Conservation (phyloP, 1,140 invertebrate genomes). For the Halotydeus destructor region DNA sequence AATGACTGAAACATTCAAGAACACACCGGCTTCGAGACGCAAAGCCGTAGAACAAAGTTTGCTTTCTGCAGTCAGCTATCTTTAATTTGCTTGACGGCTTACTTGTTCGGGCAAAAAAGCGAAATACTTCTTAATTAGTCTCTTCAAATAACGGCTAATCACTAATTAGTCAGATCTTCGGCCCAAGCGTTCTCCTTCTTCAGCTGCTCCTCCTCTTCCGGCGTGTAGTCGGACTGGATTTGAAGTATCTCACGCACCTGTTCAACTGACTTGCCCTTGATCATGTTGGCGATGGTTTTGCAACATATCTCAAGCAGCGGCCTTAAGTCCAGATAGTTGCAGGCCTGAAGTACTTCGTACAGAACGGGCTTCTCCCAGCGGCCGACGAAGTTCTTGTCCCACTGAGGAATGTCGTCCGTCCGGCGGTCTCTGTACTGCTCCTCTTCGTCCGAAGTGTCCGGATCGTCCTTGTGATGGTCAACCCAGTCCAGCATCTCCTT, state of each 20-base stretch:
- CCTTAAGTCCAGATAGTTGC: slow-evolving; percentile 3
- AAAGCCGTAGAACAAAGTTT: no score
- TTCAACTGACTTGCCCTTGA: not conserved
- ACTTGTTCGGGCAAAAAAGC: no score
- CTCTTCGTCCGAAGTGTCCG: not conserved
- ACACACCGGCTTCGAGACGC: no score
- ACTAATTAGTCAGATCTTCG: no score
- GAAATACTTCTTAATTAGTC: no score
- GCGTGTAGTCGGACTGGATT: slow-evolving; percentile 1
- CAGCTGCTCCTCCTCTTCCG: not conserved
- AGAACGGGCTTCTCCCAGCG: not conserved
- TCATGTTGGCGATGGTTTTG: slow-evolving; percentile 3
- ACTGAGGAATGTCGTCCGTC: not conserved
- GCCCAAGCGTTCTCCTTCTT: slow-evolving; percentile 2
- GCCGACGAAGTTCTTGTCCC: slow-evolving; percentile 1
- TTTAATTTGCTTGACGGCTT: no score
- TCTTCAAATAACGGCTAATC: no score
- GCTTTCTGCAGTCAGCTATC: no score
- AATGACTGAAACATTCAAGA: no score
- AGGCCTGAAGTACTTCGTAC: slow-evolving; percentile 5
- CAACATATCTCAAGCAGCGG: slow-evolving; percentile 3
- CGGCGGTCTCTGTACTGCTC: not conserved
- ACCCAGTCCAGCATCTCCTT: slow-evolving; percentile 3
- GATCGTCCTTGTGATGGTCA: slow-evolving; percentile 10
- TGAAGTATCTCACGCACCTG: slow-evolving; percentile 5